Evolutionary conservation across 1,140 invertebrate species (phyloP), one percentile per base, ranked within the genome.

Genomic region (Monochamus saltuarius): DNA sequence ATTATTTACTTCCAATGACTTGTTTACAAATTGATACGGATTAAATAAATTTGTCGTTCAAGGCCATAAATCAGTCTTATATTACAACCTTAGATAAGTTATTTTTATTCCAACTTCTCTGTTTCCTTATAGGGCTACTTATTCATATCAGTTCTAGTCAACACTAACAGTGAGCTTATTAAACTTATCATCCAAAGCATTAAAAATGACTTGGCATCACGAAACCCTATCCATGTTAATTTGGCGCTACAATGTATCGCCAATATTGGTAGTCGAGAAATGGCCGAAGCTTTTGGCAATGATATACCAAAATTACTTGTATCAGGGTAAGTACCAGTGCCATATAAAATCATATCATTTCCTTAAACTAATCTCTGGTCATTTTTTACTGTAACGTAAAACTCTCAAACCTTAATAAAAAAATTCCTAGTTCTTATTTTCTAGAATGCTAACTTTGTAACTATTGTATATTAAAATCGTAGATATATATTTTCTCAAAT

Each of bases 181-280:
- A 97, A 97, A 77, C 84, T 99, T 66, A 99, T 99, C 61, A 97
- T 99, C 68, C 97, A 99, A 80, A 97, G 94, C 73, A 99, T 99
- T 77, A 99, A 99, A 81, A 99, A 99, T 84, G 98, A 99, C 82
- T 82, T 99, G 68, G 86, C 87, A 67, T 97, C 95, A 50, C 85
- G 96, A 60, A 99, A 99, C 82, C 97, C 98, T 13, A 94, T 99
- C 70, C 96, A 99, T 77, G 95, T 99, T 13, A 99, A 98, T 80
- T 84, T 99, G 64, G 97, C 98, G n/a, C 83, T 99, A 53, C 97
- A 99, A 80, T 99, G 98, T 78, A 99, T 99, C 72, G 97, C 98
- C 11, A 99, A 99, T 79, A 99, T 99, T 79, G 97, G 97, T 19
- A 98, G 94, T 73, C 91, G 95, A 75, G 98, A 99, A 78, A 99